These are phyloP conservation scores for Sesamia inferens DNA, from an alignment of 2,888 invertebrate species.

Conservation along the genomic window DNA sequence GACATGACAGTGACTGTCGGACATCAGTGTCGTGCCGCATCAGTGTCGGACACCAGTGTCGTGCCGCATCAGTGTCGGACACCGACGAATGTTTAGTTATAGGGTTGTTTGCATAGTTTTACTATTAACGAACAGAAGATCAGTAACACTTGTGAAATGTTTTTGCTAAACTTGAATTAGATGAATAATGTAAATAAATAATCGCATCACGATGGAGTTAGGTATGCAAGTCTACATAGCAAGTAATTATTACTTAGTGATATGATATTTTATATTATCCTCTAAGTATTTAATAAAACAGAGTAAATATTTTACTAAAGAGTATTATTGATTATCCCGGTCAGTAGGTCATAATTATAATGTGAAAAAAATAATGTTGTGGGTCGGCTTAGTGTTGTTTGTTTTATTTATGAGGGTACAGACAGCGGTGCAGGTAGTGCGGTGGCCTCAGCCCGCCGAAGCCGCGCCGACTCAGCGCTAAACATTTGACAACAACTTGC, in stretches of 20 bases:
- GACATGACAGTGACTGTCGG: constrained; percentile 23
- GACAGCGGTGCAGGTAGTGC: constrained; percentile 57
- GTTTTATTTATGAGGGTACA: constrained; percentile 69
- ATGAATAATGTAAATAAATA: constrained; percentile 64
- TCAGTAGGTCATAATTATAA: constrained; percentile 73
- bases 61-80: constrained; percentile 47
- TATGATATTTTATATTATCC: constrained; percentile 87
- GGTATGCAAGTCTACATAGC: constrained; percentile 74
- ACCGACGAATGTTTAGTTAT: constrained; percentile 56
- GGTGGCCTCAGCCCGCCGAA: constrained; percentile 17
- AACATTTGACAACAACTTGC: constrained; percentile 46
- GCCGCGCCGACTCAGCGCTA: constrained; percentile 19
- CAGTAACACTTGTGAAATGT: constrained; percentile 62
- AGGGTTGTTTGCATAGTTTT: constrained; percentile 57
- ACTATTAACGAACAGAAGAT: constrained; percentile 51
- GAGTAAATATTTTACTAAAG: constrained; percentile 86
- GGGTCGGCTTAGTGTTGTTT: constrained; percentile 65
- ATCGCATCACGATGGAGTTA: constrained; percentile 59
- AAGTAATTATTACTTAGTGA: constrained; percentile 83
- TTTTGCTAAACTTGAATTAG: constrained; percentile 62
- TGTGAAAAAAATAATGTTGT: constrained; percentile 64
- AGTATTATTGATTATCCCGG: constrained; percentile 84
- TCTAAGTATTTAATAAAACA: constrained; percentile 87
- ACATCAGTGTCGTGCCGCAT: constrained; percentile 48
- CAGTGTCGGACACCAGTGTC: constrained; percentile 49